phyloP scores from a whole-genome alignment of 2,797 vertebrate species.

The Masticophis lateralis region DNA sequence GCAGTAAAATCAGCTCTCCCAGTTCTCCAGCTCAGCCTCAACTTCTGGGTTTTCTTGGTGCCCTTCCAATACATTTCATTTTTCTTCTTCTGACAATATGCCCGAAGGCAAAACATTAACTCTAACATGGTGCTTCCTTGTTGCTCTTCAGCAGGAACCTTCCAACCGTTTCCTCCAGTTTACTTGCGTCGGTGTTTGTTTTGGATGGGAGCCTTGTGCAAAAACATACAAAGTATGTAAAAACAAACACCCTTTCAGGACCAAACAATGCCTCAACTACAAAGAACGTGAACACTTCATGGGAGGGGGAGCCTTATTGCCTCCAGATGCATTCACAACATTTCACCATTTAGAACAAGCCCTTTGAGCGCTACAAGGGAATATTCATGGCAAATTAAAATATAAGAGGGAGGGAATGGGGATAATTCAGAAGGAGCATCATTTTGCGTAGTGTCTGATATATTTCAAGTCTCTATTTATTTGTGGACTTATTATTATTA shows the following conservation, averaged over 20 bases:
- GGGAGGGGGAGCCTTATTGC: constrained; percentile 32
- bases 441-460: background rate
- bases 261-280: constrained; percentile 31
- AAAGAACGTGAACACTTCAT: constrained; percentile 10
- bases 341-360: constrained; percentile 25
- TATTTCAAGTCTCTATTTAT: background rate
- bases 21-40: constrained; percentile 7
- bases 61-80: background rate
- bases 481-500: background rate
- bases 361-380: constrained; percentile 12
- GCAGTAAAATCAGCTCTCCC: background rate
- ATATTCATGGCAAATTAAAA: constrained; percentile 38
- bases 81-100: background rate
- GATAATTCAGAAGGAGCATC: constrained; percentile 12
- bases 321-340: constrained; percentile 44
- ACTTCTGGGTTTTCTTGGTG: constrained; percentile 16
- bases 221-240: constrained; percentile 28
- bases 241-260: constrained; percentile 48
- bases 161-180: constrained; percentile 3
- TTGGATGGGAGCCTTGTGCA: constrained; percentile 19
- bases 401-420: background rate
- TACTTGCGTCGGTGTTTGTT: constrained; percentile 7
- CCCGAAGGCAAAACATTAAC: background rate
- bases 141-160: constrained; percentile 17
- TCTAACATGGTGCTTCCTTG: constrained; percentile 2